Evolutionary conservation across 2,797 vertebrate genomes (phyloP).

Genomic region (Clarias laeviceps): DNA sequence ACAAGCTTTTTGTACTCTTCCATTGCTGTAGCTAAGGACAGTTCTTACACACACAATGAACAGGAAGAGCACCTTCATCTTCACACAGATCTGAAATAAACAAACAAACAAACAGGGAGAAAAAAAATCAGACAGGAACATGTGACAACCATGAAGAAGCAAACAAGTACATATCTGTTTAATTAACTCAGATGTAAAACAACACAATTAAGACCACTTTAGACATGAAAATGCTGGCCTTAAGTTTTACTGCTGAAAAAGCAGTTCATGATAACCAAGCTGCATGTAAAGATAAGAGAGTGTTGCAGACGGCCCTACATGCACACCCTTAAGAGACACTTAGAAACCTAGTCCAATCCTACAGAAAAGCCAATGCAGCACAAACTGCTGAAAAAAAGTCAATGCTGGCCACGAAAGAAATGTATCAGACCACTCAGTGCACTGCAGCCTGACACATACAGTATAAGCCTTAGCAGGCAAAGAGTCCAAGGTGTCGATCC

Average conservation of each 20-base stretch:
- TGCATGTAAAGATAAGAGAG: slow-evolving; percentile 30
- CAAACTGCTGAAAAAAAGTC: too few relatives aligned
- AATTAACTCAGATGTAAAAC: not conserved
- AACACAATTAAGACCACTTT: not conserved
- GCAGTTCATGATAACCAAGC: slow-evolving; percentile 10
- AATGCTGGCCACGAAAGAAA: too few relatives aligned
- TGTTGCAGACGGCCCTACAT: too few relatives aligned
- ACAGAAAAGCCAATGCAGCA: too few relatives aligned
- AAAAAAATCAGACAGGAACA: too few relatives aligned
- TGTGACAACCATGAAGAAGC: not conserved
- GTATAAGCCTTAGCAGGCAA: too few relatives aligned
- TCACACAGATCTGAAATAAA: slow-evolving; percentile 65
- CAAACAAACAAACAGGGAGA: not conserved
- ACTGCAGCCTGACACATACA: too few relatives aligned
- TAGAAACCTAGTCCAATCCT: too few relatives aligned
- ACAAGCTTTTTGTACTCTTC: slow-evolving; percentile 75
- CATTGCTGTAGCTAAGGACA: slow-evolving; percentile 70
- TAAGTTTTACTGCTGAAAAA: not conserved
- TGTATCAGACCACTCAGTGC: too few relatives aligned
- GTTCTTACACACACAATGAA: slow-evolving; percentile 46
- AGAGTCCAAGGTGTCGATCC: too few relatives aligned
- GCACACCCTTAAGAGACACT: too few relatives aligned
- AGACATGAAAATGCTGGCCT: not conserved
- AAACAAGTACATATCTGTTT: not conserved
- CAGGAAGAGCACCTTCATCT: slow-evolving; percentile 47